phyloP scores from a whole-genome alignment of 2,888 invertebrate genomes.

The Beris chalybata region DNA sequence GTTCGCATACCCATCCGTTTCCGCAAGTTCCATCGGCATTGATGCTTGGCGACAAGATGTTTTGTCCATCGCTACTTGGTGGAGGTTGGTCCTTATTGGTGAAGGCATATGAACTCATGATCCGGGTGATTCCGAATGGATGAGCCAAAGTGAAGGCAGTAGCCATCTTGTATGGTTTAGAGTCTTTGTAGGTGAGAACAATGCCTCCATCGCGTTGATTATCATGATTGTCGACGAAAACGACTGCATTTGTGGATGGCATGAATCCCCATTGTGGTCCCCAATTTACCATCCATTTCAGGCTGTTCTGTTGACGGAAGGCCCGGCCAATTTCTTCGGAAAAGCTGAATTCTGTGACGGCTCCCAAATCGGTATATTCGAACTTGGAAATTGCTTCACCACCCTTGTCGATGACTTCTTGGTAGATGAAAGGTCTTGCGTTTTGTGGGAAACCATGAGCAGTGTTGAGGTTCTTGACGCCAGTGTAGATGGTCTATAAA shows the following conservation, averaged over 20 bases:
- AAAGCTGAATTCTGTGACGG: slow-evolving; percentile 77
- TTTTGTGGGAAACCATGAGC: slow-evolving; percentile 66
- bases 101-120: slow-evolving; percentile 87
- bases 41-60: slow-evolving; percentile 67
- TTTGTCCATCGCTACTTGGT: slow-evolving; percentile 60
- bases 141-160: slow-evolving; percentile 86
- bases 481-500: slow-evolving; percentile 60
- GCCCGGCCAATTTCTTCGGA: slow-evolving; percentile 57
- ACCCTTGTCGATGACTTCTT: slow-evolving; percentile 77
- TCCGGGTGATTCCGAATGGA: slow-evolving; percentile 74
- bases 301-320: slow-evolving; percentile 63
- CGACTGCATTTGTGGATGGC: slow-evolving; percentile 63
- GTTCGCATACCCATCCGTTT: slow-evolving; percentile 82
- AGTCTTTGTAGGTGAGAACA: slow-evolving; percentile 68
- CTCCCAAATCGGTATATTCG: slow-evolving; percentile 61
- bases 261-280: slow-evolving; percentile 70
- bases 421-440: slow-evolving; percentile 69
- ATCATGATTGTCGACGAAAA: slow-evolving; percentile 91
- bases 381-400: slow-evolving; percentile 50
- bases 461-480: slow-evolving; percentile 64
- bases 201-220: slow-evolving; percentile 66
- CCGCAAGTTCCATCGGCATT: slow-evolving; percentile 67
- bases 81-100: slow-evolving; percentile 65
- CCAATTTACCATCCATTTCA: slow-evolving; percentile 68
- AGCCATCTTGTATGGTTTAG: slow-evolving; percentile 75